Conservation (phyloP, 2,797 vertebrate species). For the Steatocranus sp. region DNA sequence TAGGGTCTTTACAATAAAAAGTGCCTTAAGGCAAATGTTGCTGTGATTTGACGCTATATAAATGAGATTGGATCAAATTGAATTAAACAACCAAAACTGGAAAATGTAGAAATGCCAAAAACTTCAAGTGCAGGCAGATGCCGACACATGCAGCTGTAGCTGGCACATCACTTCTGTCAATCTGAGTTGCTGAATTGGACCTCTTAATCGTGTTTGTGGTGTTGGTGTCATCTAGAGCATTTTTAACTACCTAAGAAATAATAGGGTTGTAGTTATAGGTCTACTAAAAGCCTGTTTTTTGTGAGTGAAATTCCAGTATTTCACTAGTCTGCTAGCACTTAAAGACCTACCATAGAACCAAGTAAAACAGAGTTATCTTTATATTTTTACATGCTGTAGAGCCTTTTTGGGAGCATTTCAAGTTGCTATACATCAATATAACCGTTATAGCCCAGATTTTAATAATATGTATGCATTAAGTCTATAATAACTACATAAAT, state of each 20-base stretch:
- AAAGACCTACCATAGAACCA: not conserved
- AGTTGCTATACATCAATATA: not conserved
- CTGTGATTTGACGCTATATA: not conserved
- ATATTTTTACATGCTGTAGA: not conserved
- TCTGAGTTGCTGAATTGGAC: not conserved
- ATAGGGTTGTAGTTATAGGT: not conserved
- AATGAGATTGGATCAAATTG: not conserved
- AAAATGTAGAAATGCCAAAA: not conserved
- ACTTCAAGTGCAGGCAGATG: not conserved
- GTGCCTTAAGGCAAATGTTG: not conserved
- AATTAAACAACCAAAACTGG: not conserved
- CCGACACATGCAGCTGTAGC: fast-evolving
- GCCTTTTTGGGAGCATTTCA: not conserved
- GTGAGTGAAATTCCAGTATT: not conserved
- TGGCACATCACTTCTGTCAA: not conserved
- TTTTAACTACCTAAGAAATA: not conserved
- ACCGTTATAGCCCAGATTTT: not conserved
- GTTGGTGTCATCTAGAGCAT: not conserved
- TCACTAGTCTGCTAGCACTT: not conserved
- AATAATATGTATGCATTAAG: not conserved
- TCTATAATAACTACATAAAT: not conserved
- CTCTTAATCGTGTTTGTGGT: not conserved
- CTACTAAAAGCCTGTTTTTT: fast-evolving
- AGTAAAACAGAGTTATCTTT: not conserved
- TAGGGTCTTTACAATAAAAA: not conserved